Percentiles rank a stretch among this genome's conserved stretches.
These are phyloP conservation scores for Sphaerodactylus townsendi DNA, from an alignment of 2,113 vertebrate species.

Conservation along the genomic window DNA sequence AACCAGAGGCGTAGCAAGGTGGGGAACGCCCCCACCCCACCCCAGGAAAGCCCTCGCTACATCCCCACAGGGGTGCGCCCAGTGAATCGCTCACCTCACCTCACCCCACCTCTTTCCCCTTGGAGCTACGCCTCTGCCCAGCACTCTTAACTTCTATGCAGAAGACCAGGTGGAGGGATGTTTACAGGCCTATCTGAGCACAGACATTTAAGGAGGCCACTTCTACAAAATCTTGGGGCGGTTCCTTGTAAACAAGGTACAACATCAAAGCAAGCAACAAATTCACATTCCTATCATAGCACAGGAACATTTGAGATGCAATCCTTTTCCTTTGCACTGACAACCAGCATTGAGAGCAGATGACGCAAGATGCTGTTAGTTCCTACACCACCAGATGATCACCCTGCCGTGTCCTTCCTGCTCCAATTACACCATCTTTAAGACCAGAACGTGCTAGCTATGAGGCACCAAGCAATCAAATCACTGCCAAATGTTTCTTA, in stretches of 20 bases:
- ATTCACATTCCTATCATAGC: background rate
- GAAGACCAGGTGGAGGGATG: background rate
- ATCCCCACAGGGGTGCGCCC: no score
- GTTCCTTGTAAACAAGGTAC: background rate
- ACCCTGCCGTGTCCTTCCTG: background rate
- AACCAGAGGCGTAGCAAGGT: no score
- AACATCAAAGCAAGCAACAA: background rate
- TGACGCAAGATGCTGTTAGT: background rate
- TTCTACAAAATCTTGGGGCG: background rate
- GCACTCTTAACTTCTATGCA: no score
- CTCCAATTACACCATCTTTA: slow-evolving; percentile 2
- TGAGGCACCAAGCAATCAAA: background rate
- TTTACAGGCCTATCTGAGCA: background rate
- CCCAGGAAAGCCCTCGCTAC: no score
- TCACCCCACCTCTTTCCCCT: no score
- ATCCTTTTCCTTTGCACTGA: background rate
- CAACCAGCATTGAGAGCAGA: background rate
- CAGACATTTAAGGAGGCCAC: background rate
- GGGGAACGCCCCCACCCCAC: no score
- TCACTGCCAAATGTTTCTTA: background rate
- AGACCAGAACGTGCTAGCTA: background rate
- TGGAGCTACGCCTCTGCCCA: no score
- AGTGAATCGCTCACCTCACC: no score
- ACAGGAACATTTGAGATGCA: background rate
- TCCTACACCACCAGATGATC: background rate